A percentile compares a stretch with the other conserved stretches of the same genome.
phyloP scores from a whole-genome alignment of 2,888 invertebrate genomes.

The Cacoxenus indagator region DNA sequence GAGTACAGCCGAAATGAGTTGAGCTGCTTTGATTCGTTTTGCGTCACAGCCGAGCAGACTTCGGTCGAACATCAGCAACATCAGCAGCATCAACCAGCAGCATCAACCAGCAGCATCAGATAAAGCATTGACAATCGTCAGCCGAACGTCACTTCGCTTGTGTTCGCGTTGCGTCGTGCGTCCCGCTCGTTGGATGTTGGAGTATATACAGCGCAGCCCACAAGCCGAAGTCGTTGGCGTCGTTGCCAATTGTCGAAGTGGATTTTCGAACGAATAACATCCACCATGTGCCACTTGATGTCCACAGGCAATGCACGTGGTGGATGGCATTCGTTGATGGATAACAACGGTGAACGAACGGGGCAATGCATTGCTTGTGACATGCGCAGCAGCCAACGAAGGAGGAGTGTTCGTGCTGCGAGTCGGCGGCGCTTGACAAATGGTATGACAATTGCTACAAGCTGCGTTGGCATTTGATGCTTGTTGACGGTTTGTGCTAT shows the following conservation, averaged over 20 bases:
- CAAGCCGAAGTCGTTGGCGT: conserved; percentile 28
- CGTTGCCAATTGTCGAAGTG: conserved; percentile 65
- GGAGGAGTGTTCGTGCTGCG: conserved; percentile 61
- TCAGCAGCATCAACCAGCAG: background rate
- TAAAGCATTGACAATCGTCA: conserved; percentile 21
- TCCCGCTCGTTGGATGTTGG: conserved; percentile 47
- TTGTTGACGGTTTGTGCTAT: conserved; percentile 36
- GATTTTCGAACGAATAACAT: conserved; percentile 56
- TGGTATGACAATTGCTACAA: conserved; percentile 68
- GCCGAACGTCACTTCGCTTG: conserved; percentile 14
- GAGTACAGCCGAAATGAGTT: background rate
- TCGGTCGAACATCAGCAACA: background rate
- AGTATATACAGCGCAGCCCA: conserved; percentile 29
- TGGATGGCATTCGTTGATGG: conserved; percentile 47
- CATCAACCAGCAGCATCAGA: conserved; percentile 6
- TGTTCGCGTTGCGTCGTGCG: conserved; percentile 37
- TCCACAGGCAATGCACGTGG: conserved; percentile 56
- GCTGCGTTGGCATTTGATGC: conserved; percentile 63
- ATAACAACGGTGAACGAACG: conserved; percentile 25
- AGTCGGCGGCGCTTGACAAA: conserved; percentile 63
- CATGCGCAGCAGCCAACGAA: conserved; percentile 60
- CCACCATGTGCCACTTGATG: conserved; percentile 61
- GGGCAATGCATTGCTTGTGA: conserved; percentile 24
- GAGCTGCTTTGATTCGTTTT: background rate
- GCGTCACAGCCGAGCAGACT: conserved; percentile 14